Percentiles rank a stretch among this genome's conserved stretches.
Evolutionary conservation across 2,888 invertebrate species (phyloP).

Genomic region (Xylota sylvarum): DNA sequence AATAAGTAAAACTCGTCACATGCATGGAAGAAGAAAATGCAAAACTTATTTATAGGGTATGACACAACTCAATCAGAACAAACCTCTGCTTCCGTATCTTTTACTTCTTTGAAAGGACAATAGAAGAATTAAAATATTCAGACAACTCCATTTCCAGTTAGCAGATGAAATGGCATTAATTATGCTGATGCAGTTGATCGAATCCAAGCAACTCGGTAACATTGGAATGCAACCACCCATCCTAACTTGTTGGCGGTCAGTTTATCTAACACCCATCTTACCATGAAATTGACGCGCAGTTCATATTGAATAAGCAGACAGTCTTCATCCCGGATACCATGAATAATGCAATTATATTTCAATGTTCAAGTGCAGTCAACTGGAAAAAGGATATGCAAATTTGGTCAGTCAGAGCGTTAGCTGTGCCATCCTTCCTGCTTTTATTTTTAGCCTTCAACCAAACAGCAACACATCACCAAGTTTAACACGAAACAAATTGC

Average conservation of each 20-base stretch:
- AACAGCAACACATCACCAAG: neutral
- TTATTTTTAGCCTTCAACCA: too few species aligned
- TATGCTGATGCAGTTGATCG: neutral
- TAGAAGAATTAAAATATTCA: neutral
- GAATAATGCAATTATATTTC: conserved; percentile 54
- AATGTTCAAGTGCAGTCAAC: conserved; percentile 35
- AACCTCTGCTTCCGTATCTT: neutral
- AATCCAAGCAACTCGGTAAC: neutral
- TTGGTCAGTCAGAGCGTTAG: neutral
- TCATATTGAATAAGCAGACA: conserved; percentile 7
- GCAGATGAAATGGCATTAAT: neutral
- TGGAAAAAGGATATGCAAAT: conserved; percentile 61
- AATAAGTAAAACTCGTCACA: too few species aligned
- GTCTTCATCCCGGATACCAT: neutral
- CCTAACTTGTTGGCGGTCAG: neutral
- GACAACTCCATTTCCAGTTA: neutral
- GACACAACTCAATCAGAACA: neutral
- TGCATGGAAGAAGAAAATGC: too few species aligned
- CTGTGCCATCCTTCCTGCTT: too few species aligned
- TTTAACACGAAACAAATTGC: neutral
- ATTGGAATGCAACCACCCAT: neutral
- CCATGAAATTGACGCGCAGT: neutral
- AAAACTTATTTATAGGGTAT: conserved; percentile 2
- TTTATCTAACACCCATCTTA: neutral
- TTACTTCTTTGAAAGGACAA: neutral